These are phyloP conservation scores for Neodiprion lecontei DNA, from an alignment of 1,140 invertebrate genomes.

Conservation along the genomic window DNA sequence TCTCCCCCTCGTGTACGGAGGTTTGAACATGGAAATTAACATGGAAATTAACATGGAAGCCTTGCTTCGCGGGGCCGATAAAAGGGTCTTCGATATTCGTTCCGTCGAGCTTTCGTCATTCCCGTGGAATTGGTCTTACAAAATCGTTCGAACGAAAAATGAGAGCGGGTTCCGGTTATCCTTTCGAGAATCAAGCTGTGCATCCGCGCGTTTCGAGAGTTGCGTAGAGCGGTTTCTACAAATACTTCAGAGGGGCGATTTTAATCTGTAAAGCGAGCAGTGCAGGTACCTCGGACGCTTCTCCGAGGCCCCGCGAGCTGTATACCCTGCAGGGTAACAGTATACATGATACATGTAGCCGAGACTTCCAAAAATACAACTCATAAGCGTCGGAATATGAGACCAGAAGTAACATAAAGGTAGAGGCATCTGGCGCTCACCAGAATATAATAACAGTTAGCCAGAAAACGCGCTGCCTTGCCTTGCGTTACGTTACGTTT, in stretches of 20 bases:
- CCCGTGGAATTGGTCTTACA: neutral
- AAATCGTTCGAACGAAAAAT: neutral
- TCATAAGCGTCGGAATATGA: slow-evolving; percentile 37
- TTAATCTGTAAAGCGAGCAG: too few relatives aligned
- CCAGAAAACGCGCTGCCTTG: neutral
- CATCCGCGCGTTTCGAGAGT: too few relatives aligned
- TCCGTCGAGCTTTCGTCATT: neutral
- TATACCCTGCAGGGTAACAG: too few relatives aligned
- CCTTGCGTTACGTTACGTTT: neutral
- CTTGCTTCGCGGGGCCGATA: neutral
- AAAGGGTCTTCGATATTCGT: neutral
- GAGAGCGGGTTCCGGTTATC: neutral
- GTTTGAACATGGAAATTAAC: neutral
- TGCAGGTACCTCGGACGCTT: too few relatives aligned
- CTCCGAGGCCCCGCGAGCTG: too few relatives aligned
- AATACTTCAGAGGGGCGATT: too few relatives aligned
- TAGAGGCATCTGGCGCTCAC: slow-evolving; percentile 41
- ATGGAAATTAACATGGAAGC: neutral
- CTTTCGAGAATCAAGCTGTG: neutral
- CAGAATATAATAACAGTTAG: slow-evolving; percentile 31
- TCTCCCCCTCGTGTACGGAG: neutral
- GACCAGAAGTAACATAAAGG: slow-evolving; percentile 39
- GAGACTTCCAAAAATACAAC: slow-evolving; percentile 42
- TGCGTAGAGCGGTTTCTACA: too few relatives aligned
- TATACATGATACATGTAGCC: neutral